A percentile compares a stretch with the other conserved stretches of the same genome.
Evolutionary conservation across 2,888 invertebrate genomes (phyloP).

Genomic region (Homarus gammarus): DNA sequence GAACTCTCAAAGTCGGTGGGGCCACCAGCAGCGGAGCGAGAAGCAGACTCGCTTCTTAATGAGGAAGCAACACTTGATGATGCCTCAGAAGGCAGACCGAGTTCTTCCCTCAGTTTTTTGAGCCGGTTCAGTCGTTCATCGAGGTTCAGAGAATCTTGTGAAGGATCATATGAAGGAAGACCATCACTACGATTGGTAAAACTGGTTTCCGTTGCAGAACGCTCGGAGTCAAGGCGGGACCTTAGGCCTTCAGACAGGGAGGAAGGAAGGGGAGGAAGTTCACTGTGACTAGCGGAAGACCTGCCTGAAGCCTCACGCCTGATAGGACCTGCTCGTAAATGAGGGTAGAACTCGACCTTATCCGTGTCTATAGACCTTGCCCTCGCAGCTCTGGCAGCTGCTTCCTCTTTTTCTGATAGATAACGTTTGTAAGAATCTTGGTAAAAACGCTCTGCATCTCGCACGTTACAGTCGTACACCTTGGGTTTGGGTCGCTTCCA

Average conservation of each 20-base stretch:
- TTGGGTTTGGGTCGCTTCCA: conserved; percentile 74
- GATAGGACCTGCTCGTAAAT: conserved; percentile 50
- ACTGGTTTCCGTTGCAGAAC: background rate
- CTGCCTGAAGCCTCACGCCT: conserved; percentile 24
- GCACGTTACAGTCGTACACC: conserved; percentile 74
- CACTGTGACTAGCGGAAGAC: background rate
- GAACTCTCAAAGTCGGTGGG: conserved; percentile 8
- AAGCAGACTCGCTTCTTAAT: conserved; percentile 22
- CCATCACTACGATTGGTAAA: conserved; percentile 8
- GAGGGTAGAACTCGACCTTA: conserved; percentile 45
- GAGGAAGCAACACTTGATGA: background rate
- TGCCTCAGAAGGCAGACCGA: conserved; percentile 65
- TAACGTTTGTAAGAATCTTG: conserved; percentile 69
- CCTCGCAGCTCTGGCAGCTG: conserved; percentile 26
- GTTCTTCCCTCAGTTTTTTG: conserved; percentile 61
- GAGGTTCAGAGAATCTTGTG: conserved; percentile 31
- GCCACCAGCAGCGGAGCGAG: conserved; percentile 1
- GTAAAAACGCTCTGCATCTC: conserved; percentile 73
- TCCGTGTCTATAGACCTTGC: conserved; percentile 22
- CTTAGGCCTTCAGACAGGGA: conserved; percentile 8
- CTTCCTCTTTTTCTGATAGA: conserved; percentile 59
- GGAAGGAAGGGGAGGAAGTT: conserved; percentile 36
- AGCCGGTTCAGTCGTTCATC: conserved; percentile 67
- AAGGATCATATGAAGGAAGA: conserved; percentile 48
- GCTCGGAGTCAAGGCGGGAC: conserved; percentile 22